phyloP scores from a whole-genome alignment of 2,113 vertebrate genomes.

The Gymnocephalus cernua region DNA sequence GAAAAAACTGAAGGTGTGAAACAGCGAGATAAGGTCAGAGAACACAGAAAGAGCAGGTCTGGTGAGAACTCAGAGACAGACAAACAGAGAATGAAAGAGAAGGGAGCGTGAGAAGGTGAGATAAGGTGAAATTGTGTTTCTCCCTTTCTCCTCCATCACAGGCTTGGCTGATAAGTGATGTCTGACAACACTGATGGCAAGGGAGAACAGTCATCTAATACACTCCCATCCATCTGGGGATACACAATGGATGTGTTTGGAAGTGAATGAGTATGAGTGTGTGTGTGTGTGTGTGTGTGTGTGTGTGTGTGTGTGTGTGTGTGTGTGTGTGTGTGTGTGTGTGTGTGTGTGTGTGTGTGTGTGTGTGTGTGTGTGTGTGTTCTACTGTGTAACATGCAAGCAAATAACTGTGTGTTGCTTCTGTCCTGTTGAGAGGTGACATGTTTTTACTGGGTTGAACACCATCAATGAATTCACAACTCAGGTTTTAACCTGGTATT shows the following conservation, averaged over 20 bases:
- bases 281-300: constrained; percentile 8
- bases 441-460: background rate
- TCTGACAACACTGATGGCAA: constrained; percentile 68
- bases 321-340: too few relatives aligned
- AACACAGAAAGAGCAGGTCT: constrained; percentile 30
- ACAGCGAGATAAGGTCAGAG: constrained; percentile 29
- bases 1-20: constrained; percentile 49
- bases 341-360: constrained; percentile 1
- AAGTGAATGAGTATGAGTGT: constrained; percentile 23
- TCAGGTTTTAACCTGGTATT: background rate
- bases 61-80: constrained; percentile 30
- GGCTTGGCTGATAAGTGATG: constrained; percentile 60
- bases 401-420: background rate
- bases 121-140: constrained; percentile 70
- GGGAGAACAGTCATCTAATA: constrained; percentile 56
- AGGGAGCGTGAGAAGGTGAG: constrained; percentile 51
- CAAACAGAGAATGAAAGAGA: constrained; percentile 18
- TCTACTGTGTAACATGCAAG: background rate
- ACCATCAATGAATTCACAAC: background rate
- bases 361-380: background rate
- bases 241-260: constrained; percentile 5
- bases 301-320: background rate
- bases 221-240: constrained; percentile 59
- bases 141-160: constrained; percentile 52
- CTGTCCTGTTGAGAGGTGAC: background rate